Conservation (phyloP, 2,888 invertebrate genomes). For the Drosophila planitibia region DNA sequence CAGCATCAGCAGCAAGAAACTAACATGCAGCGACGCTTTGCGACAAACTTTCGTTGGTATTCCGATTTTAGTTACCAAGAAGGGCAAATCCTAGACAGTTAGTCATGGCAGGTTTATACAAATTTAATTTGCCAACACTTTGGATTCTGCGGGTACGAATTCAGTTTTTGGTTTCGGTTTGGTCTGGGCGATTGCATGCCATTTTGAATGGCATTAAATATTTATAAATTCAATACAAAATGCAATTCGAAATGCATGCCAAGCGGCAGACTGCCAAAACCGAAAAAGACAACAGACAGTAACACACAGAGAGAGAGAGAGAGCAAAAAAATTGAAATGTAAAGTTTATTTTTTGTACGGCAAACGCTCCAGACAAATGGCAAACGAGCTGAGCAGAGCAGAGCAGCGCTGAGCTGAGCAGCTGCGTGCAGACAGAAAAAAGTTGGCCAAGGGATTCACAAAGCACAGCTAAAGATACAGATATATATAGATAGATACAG, state of each 20-base stretch:
- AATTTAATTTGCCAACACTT: slow-evolving; percentile 70
- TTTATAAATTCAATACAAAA: slow-evolving; percentile 85
- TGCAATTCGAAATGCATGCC: slow-evolving; percentile 81
- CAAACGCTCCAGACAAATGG: slow-evolving; percentile 60
- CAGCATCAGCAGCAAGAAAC: slow-evolving; percentile 29
- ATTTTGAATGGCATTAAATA: slow-evolving; percentile 83
- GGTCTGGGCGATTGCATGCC: slow-evolving; percentile 69
- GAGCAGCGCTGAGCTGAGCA: slow-evolving; percentile 28
- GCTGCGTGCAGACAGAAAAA: slow-evolving; percentile 55
- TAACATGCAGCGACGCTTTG: slow-evolving; percentile 37
- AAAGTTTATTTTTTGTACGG: slow-evolving; percentile 67
- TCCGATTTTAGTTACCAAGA: slow-evolving; percentile 8
- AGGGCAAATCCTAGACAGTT: slow-evolving; percentile 66
- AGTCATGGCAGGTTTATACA: slow-evolving; percentile 61
- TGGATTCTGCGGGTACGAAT: slow-evolving; percentile 34
- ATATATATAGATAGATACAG: slow-evolving; percentile 1
- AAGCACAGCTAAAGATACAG: slow-evolving; percentile 1
- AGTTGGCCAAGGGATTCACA: slow-evolving; percentile 50
- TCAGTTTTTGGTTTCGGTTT: slow-evolving; percentile 26
- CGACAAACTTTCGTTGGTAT: slow-evolving; percentile 11
- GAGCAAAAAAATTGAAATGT: slow-evolving; percentile 71
- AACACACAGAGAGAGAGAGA: not conserved
- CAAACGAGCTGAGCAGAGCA: slow-evolving; percentile 8
- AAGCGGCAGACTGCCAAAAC: slow-evolving; percentile 67
- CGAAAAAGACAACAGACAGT: slow-evolving; percentile 1